Conservation (phyloP, 2,113 vertebrate species). For the Tachuris rubrigastra region DNA sequence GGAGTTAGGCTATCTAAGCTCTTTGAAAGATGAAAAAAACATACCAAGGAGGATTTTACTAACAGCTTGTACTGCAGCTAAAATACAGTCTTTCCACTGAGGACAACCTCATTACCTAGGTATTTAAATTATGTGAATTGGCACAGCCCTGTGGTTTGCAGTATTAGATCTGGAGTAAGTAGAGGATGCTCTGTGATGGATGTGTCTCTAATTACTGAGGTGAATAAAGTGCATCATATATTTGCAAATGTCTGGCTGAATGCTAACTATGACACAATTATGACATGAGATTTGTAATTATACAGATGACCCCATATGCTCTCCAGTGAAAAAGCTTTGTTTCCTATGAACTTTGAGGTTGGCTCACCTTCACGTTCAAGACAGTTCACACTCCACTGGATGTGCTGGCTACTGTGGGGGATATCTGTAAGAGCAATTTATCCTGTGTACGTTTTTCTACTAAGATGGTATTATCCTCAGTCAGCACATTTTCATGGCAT, state of each 20-base stretch:
- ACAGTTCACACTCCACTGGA: not conserved
- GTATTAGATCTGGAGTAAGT: not conserved
- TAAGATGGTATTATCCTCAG: not conserved
- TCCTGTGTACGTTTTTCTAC: not conserved
- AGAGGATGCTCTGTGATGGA: not conserved
- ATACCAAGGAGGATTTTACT: constrained; percentile 10
- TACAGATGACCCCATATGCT: not conserved
- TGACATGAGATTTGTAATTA: not conserved
- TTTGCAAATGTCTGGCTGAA: not conserved
- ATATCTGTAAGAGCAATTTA: not conserved
- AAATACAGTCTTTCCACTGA: not conserved
- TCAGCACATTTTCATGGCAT: not conserved
- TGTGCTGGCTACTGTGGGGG: not conserved
- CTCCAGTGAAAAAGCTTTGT: not conserved
- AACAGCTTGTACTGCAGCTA: not conserved
- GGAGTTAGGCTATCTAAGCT: constrained; percentile 9
- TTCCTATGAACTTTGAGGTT: not conserved
- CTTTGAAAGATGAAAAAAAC: not conserved
- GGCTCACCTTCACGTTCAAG: not conserved
- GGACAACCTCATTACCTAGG: not conserved
- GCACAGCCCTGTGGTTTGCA: not conserved
- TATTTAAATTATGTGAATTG: not conserved
- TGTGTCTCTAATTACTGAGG: not conserved
- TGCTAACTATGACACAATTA: not conserved
- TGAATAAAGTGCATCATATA: not conserved